Percentiles rank a stretch among this genome's conserved stretches.
Evolutionary conservation across 2,888 invertebrate species (phyloP).

Genomic region (Scrobipalpa atriplicella): DNA sequence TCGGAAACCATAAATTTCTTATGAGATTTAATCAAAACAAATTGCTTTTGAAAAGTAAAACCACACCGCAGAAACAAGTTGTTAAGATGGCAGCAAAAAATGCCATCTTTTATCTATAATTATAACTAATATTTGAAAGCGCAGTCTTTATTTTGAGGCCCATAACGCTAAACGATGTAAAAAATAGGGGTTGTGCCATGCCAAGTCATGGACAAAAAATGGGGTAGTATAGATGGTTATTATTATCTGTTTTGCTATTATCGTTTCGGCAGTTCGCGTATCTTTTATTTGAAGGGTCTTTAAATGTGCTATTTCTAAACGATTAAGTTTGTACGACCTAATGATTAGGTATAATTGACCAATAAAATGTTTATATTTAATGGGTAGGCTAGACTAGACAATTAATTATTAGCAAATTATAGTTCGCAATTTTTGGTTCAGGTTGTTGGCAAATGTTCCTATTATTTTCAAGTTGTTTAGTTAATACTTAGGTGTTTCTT

Average conservation of each 20-base stretch:
- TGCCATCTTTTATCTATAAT: slow-evolving; percentile 50
- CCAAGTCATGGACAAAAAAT: slow-evolving; percentile 49
- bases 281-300: slow-evolving; percentile 14
- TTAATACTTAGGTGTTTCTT: background rate
- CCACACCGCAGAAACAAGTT: slow-evolving; percentile 35
- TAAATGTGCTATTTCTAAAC: background rate
- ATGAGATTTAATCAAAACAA: slow-evolving; percentile 17
- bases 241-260: slow-evolving; percentile 33
- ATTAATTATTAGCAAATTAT: background rate
- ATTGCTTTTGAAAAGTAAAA: slow-evolving; percentile 8
- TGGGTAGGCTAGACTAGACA: slow-evolving; percentile 1
- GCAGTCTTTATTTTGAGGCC: slow-evolving; percentile 48
- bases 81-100: slow-evolving; percentile 45
- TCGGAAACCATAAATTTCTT: slow-evolving; percentile 29
- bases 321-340: slow-evolving; percentile 2
- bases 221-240: slow-evolving; percentile 36
- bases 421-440: background rate
- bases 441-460: background rate
- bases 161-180: slow-evolving; percentile 37
- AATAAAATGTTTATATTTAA: slow-evolving; percentile 15
- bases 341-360: slow-evolving; percentile 19
- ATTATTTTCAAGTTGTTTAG: background rate
- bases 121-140: slow-evolving; percentile 47
- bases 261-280: slow-evolving; percentile 10
- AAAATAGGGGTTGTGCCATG: slow-evolving; percentile 49